A percentile compares a stretch with the other conserved stretches of the same genome.
phyloP scores from a whole-genome alignment of 2,113 vertebrate species.

The Mormyrus lacerda region DNA sequence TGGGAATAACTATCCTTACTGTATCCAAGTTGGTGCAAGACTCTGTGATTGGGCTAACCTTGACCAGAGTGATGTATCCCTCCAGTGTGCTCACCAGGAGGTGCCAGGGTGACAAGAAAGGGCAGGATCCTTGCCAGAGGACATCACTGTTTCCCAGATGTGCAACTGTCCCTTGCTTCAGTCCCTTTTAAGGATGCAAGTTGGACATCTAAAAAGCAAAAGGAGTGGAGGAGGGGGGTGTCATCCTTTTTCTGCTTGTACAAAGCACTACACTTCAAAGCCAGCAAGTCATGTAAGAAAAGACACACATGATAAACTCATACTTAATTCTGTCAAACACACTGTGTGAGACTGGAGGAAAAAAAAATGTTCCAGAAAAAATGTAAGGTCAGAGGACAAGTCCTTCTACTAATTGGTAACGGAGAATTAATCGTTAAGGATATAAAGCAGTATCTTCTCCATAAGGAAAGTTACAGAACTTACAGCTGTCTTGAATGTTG shows the following conservation, averaged over 20 bases:
- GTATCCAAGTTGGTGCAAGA: not conserved
- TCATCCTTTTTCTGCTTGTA: not conserved
- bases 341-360: not conserved
- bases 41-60: not conserved
- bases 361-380: not conserved
- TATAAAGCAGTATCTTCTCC: not conserved
- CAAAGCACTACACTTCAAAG: not conserved
- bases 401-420: not conserved
- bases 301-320: not conserved
- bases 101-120: not conserved
- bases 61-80: not conserved
- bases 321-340: not conserved
- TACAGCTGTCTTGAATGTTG: not conserved
- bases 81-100: not conserved
- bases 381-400: not conserved
- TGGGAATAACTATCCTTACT: not conserved
- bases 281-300: not conserved
- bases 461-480: not conserved
- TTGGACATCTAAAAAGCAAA: not conserved
- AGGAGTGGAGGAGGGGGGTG: not conserved
- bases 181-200: not conserved
- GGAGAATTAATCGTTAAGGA: not conserved
- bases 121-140: not conserved
- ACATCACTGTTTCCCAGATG: not conserved
- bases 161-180: not conserved